Conservation (phyloP, 2,797 vertebrate genomes). For the Melanotaenia parkinsoni region DNA sequence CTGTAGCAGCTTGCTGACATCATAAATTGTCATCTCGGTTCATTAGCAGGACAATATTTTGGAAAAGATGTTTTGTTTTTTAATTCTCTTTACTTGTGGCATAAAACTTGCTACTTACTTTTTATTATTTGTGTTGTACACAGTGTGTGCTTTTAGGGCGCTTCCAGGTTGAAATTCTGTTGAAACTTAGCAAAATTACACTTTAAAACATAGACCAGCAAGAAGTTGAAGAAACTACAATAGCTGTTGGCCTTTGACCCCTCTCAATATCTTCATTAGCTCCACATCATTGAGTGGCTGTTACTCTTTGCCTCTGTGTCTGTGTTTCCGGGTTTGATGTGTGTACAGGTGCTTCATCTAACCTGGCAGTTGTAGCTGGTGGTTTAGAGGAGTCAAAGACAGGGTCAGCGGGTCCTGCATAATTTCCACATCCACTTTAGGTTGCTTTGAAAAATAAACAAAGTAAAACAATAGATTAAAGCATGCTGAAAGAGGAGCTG, state of each 20-base stretch:
- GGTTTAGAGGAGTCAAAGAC: conserved; percentile 17
- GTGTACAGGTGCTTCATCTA: conserved; percentile 25
- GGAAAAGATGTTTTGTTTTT: neutral
- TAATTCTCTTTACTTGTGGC: conserved; percentile 14
- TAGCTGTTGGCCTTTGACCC: conserved; percentile 49
- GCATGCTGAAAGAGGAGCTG: no score
- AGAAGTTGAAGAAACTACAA: conserved; percentile 1
- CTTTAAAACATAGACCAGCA: conserved; percentile 2
- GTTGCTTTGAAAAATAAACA: neutral
- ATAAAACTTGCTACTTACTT: neutral
- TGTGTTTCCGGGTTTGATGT: conserved; percentile 3
- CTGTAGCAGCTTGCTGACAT: conserved; percentile 40
- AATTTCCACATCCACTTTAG: conserved; percentile 9
- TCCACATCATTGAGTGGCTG: conserved; percentile 22
- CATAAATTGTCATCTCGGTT: conserved; percentile 31
- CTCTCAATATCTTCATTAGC: conserved; percentile 23
- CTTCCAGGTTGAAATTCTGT: neutral
- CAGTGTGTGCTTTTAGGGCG: neutral
- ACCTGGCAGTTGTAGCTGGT: conserved; percentile 23
- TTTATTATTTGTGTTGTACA: neutral
- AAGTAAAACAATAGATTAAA: neutral
- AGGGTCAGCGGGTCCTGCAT: conserved; percentile 3
- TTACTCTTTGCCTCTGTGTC: conserved; percentile 9
- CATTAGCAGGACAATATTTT: conserved; percentile 39
- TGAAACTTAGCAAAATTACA: neutral